phyloP scores from a whole-genome alignment of 2,797 vertebrate genomes.

The Furcifer pardalis region DNA sequence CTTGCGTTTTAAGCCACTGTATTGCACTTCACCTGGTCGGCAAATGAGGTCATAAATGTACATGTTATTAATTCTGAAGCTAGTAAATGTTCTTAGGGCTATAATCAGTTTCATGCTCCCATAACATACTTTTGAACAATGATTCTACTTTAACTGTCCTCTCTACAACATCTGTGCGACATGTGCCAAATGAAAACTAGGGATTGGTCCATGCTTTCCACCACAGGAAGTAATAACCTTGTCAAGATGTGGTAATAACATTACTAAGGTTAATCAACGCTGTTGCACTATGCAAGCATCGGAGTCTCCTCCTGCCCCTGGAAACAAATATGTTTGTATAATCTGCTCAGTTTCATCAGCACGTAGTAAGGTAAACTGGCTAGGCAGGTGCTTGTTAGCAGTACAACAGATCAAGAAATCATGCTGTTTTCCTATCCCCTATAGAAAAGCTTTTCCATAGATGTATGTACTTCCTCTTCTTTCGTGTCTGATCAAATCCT shows the following conservation, averaged over 20 bases:
- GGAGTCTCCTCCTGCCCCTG: neutral
- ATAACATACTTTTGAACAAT: conserved; percentile 14
- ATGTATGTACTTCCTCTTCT: neutral
- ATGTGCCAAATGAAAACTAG: conserved; percentile 18
- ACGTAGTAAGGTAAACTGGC: neutral
- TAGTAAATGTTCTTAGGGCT: conserved; percentile 10
- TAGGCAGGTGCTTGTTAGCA: conserved; percentile 19
- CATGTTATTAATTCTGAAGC: conserved; percentile 30
- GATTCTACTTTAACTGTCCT: conserved; percentile 1
- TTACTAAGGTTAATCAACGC: conserved; percentile 31
- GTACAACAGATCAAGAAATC: neutral
- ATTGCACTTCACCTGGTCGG: conserved; percentile 16
- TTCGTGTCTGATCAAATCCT: too few species aligned
- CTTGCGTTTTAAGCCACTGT: conserved; percentile 15
- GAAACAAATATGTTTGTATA: conserved; percentile 18
- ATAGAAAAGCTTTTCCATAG: neutral
- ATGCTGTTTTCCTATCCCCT: neutral
- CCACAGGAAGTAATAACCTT: conserved; percentile 30
- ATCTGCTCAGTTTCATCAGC: conserved; percentile 9
- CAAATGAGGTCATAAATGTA: conserved; percentile 35
- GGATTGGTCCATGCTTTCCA: conserved; percentile 5
- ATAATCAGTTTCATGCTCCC: conserved; percentile 38
- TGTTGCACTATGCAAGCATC: neutral
- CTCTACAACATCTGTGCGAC: conserved; percentile 22
- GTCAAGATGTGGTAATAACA: conserved; percentile 30